Conservation (phyloP, 2,888 invertebrate genomes). For the Watsonalla binaria region DNA sequence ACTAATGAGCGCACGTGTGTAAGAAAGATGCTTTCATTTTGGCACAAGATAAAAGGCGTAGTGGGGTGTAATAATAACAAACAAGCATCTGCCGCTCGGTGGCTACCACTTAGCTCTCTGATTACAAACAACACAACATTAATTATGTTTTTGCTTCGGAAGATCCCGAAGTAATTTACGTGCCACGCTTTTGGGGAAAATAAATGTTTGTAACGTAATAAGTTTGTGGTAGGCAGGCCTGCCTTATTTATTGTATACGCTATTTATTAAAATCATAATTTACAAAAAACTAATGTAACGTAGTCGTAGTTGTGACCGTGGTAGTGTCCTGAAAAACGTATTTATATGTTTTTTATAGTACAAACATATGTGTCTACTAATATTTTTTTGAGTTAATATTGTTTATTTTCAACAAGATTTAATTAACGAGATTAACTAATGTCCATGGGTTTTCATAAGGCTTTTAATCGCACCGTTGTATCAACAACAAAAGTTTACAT, state of each 20-base stretch:
- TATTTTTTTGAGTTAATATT: no score
- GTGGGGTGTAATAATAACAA: constrained; percentile 30
- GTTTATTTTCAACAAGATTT: no score
- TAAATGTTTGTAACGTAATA: constrained; percentile 62
- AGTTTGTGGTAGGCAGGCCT: constrained; percentile 37
- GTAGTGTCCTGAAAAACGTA: no score
- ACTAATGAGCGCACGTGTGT: constrained; percentile 24
- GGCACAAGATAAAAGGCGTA: constrained; percentile 31
- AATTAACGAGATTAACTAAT: no score
- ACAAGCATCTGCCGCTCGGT: constrained; percentile 42
- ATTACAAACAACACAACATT: constrained; percentile 69
- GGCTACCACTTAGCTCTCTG: constrained; percentile 54
- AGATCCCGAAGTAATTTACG: constrained; percentile 64
- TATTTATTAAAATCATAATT: neutral
- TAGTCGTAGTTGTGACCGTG: no score
- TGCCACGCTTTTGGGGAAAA: constrained; percentile 50
- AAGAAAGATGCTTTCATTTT: constrained; percentile 35
- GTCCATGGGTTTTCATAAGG: no score
- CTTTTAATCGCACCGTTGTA: no score
- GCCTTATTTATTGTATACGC: constrained; percentile 21
- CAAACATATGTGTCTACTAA: no score
- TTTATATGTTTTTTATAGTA: no score
- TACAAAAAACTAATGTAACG: neutral
- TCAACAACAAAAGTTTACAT: no score
- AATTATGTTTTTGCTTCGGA: constrained; percentile 69